phyloP scores from a whole-genome alignment of 2,888 invertebrate genomes.

The Lycia hirtaria region DNA sequence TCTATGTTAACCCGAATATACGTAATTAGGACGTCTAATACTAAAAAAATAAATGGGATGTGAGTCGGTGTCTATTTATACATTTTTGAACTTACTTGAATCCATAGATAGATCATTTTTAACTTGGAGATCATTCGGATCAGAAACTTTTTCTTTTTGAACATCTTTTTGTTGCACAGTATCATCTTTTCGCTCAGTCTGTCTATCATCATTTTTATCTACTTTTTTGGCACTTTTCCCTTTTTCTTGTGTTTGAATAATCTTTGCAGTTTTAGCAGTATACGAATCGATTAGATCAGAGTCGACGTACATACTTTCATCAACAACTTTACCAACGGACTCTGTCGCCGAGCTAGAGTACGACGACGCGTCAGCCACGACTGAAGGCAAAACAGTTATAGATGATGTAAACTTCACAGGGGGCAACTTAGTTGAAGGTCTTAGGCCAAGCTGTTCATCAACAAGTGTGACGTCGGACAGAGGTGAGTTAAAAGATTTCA shows the following conservation, averaged over 20 bases:
- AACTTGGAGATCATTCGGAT: not conserved
- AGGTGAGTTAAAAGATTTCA: slow-evolving; percentile 17
- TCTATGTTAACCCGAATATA: no score
- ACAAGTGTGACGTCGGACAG: slow-evolving; percentile 21
- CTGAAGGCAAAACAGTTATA: slow-evolving; percentile 55
- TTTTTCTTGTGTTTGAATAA: not conserved
- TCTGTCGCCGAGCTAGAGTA: slow-evolving; percentile 36
- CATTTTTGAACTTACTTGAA: not conserved
- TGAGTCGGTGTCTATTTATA: no score
- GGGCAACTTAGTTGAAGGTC: slow-evolving; percentile 18
- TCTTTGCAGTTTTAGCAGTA: slow-evolving; percentile 11
- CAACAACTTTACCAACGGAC: slow-evolving; percentile 23
- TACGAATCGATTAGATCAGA: slow-evolving; percentile 26
- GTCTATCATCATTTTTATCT: not conserved
- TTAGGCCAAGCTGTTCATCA: not conserved
- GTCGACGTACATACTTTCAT: slow-evolving; percentile 18
- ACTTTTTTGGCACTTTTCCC: slow-evolving; percentile 4
- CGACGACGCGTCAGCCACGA: slow-evolving; percentile 47
- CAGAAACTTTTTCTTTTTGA: not conserved
- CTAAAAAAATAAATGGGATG: no score
- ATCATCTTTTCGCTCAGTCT: not conserved
- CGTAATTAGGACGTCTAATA: no score
- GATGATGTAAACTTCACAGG: slow-evolving; percentile 54
- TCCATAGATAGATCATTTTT: not conserved
- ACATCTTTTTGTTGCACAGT: not conserved